Base-by-base conservation (phyloP, 2,888 invertebrate species). In the Malthinus seriepunctatus region DNA sequence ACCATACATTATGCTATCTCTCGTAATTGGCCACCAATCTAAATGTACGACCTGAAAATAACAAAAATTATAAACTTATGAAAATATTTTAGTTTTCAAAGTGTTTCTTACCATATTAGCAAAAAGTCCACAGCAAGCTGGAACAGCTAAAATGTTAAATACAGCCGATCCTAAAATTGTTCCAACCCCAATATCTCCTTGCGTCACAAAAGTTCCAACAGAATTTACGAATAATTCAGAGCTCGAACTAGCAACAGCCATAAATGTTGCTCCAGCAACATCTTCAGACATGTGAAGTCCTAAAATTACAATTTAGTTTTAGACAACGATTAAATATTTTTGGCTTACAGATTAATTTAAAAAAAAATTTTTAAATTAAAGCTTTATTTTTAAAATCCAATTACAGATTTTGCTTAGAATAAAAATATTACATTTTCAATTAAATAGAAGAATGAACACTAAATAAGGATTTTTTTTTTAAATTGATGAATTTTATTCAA, bases 171-270 rank as follows among this genome's bases (percentile, higher is more conserved):
- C 91, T 0, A 91, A 89, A 53, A 91, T 86, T 31, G 91, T 89
- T 0, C 91, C 91, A 1, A 91, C 87, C 0, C 91, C 91, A 34
- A 91, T 81, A 74, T 91, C 59, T 33, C 89, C 89, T 70, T 89
- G 85, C 0, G 90, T 89, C 56, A 90, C 83, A 72, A 90, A 91
- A 0, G 90, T 90, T 35, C 90, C 93, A 15, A 95, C 88, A 63
- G 90, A 86, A 75, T 91, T 91, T 63, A 93, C 90, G 79, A 93
- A 93, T 60, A 93, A 80, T 78, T 95, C 94, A 0, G 94, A 93
- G 58, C 91, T 90, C 0, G 91, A 91, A 60, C 91, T 92, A 0
- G 93, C 94, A 0, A 91, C 87, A 0, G 94, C 93, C 94, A 95
- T 94, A 72, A 95, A 91, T 0, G 94, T 94, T 0, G 93, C 94